phyloP scores from a whole-genome alignment of 2,797 vertebrate genomes.

The Hybognathus amarus region DNA sequence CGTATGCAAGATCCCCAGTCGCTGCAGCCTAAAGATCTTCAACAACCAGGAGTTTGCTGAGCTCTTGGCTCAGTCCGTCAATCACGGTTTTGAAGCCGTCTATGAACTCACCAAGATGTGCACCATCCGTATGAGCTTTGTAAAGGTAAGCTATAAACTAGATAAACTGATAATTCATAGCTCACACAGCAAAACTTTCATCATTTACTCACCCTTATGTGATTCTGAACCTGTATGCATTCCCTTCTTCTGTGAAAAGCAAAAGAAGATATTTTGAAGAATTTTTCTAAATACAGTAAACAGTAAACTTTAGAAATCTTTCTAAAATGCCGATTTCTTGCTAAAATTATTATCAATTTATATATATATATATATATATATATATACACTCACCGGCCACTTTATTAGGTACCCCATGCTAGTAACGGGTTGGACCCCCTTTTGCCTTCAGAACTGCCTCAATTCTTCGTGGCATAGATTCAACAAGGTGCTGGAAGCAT shows the following conservation, averaged over 20 bases:
- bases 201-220: not conserved
- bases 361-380: too few species aligned
- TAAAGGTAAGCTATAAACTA: slow-evolving; percentile 80
- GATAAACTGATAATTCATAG: not conserved
- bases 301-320: too few species aligned
- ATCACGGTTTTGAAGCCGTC: slow-evolving; percentile 95
- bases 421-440: too few species aligned
- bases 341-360: too few species aligned
- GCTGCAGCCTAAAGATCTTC: slow-evolving; percentile 96
- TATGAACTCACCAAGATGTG: slow-evolving; percentile 99
- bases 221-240: not conserved
- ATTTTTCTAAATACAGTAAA: too few species aligned
- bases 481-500: too few species aligned
- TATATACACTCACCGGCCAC: too few species aligned
- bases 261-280: not conserved
- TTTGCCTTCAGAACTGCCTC: too few species aligned
- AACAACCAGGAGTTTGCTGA: slow-evolving; percentile 98
- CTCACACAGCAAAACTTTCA: not conserved
- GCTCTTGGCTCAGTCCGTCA: slow-evolving; percentile 93
- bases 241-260: not conserved
- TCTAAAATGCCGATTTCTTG: too few species aligned
- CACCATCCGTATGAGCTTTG: slow-evolving; percentile 97
- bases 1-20: slow-evolving; percentile 95
- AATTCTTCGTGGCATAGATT: too few species aligned
- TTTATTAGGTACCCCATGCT: too few species aligned